Evolutionary conservation across 2,797 vertebrate species (phyloP).

Genomic region (Eulemur mongoz): DNA sequence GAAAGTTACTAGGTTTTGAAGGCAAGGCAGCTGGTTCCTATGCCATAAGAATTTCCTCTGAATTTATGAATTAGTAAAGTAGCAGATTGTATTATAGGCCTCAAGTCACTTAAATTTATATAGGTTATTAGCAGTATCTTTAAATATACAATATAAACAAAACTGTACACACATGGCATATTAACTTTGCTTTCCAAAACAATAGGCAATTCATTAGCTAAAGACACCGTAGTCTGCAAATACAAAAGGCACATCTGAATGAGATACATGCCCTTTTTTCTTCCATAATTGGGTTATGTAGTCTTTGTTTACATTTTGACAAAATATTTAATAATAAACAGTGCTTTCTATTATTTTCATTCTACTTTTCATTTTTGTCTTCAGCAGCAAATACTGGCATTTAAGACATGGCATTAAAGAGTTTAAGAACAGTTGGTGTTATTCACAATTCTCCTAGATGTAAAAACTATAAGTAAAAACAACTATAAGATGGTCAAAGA

Average conservation of each 20-base stretch:
- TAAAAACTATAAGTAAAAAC: constrained; percentile 50
- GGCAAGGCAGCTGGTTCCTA: constrained; percentile 74
- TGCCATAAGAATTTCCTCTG: constrained; percentile 75
- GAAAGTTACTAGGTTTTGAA: constrained; percentile 79
- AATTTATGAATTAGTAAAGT: constrained; percentile 71
- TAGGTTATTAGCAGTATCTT: constrained; percentile 85
- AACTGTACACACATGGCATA: constrained; percentile 92
- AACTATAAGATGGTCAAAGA: constrained; percentile 74
- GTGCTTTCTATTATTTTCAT: constrained; percentile 81
- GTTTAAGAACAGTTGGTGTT: constrained; percentile 73
- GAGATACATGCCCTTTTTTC: constrained; percentile 84
- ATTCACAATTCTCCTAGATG: constrained; percentile 70
- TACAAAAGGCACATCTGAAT: constrained; percentile 97
- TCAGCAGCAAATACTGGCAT: constrained; percentile 85
- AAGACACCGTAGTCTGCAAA: constrained; percentile 87
- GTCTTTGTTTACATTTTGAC: constrained; percentile 72
- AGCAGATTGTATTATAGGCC: constrained; percentile 84
- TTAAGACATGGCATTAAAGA: constrained; percentile 83
- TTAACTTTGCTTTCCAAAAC: constrained; percentile 93
- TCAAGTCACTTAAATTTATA: constrained; percentile 84
- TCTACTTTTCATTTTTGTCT: constrained; percentile 70
- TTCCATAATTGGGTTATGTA: constrained; percentile 26
- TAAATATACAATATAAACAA: constrained; percentile 90
- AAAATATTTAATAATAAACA: constrained; percentile 62
- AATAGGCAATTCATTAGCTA: constrained; percentile 90